Evolutionary conservation across 1,140 invertebrate species (phyloP).

Genomic region (Semibalanus balanoides): DNA sequence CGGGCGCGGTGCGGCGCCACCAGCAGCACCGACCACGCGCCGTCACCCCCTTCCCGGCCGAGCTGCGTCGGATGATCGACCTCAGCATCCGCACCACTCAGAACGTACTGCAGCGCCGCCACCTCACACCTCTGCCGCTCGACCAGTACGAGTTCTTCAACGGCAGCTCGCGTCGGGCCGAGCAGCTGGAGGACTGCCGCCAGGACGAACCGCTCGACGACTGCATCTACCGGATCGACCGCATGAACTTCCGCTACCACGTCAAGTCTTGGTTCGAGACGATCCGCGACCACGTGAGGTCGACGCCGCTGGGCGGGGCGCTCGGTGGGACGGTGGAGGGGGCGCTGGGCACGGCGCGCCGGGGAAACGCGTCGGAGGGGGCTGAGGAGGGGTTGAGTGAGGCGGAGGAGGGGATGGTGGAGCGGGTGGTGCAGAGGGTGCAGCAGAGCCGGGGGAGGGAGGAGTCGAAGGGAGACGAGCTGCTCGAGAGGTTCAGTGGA

Average conservation of each 20-base stretch:
- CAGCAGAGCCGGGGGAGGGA: background rate
- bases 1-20: background rate
- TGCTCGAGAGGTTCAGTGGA: background rate
- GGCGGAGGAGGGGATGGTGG: background rate
- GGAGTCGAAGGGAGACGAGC: background rate
- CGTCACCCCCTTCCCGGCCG: background rate
- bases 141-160: slow-evolving; percentile 25
- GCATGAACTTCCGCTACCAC: background rate
- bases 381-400: background rate
- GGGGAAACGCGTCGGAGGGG: background rate
- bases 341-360: background rate
- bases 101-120: slow-evolving; percentile 13
- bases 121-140: slow-evolving; percentile 15
- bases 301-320: background rate
- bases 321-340: background rate
- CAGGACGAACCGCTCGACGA: background rate
- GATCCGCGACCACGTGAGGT: background rate
- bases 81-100: slow-evolving; percentile 20
- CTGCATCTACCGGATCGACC: background rate
- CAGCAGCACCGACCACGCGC: background rate
- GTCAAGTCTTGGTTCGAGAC: background rate
- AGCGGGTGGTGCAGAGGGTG: background rate
- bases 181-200: background rate
- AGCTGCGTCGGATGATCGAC: slow-evolving; percentile 15
- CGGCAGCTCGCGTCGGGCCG: background rate